These are phyloP conservation scores for Megaceryle torquata DNA, from an alignment of 2,113 vertebrate species.

Conservation along the genomic window DNA sequence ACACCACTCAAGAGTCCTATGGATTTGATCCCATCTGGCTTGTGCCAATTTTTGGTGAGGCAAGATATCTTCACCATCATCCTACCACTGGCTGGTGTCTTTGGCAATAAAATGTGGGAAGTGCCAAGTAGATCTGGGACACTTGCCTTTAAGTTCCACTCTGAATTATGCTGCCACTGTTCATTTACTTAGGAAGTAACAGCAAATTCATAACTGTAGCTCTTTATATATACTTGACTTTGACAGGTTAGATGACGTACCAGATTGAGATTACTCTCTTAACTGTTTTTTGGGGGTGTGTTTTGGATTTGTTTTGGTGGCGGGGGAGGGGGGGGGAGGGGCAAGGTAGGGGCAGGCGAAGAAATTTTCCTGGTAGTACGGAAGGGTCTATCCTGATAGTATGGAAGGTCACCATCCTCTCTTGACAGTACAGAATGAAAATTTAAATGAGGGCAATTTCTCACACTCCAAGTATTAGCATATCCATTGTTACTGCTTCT, in stretches of 20 bases:
- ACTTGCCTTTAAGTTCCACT: neutral
- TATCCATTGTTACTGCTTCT: neutral
- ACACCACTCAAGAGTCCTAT: neutral
- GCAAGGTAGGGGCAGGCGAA: too few relatives aligned
- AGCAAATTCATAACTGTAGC: neutral
- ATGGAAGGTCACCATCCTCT: neutral
- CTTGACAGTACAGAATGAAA: neutral
- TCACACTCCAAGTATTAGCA: neutral
- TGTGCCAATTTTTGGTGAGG: neutral
- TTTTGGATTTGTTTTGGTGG: too few relatives aligned
- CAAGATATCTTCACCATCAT: neutral
- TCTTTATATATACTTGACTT: neutral
- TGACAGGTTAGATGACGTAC: neutral
- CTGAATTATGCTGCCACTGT: neutral
- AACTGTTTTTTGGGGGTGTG: neutral
- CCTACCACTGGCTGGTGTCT: neutral
- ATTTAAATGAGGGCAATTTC: neutral
- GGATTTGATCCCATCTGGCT: neutral
- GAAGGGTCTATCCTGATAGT: neutral
- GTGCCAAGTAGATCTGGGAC: neutral
- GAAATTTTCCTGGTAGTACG: neutral
- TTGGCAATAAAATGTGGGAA: neutral
- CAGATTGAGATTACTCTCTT: neutral
- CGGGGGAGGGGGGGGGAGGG: accelerated
- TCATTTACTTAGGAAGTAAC: neutral